Evolutionary conservation across 2,888 invertebrate species (phyloP), one percentile per base, ranked within the genome.

Genomic region (Drosophila seclusa): DNA sequence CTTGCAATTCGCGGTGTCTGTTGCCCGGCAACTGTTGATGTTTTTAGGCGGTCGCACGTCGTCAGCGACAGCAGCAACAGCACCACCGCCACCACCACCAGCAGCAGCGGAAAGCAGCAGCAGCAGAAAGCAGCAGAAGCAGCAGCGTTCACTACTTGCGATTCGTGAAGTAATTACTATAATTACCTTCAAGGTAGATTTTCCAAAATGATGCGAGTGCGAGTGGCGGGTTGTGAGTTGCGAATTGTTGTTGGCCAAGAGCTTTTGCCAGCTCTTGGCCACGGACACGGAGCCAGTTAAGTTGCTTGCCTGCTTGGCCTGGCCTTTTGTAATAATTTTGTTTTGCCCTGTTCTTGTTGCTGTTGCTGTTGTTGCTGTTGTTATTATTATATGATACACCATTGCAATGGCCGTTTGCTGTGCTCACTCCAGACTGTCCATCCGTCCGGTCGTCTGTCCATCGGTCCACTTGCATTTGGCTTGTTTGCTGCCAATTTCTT

Each of bases 81-180:
- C 63, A 27, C 31, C 59, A 65, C 73, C 78, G 73, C 54, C 76
- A 62, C 71, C 79, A 63, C 31, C 70, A 66, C 40, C 68, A 57
- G 60, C 81, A 58, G 49, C 67, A 65, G 32, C 32, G 32, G 32
- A 32, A 32, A 65, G 55, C 70, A 64, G 65, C 83, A 68, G 65
- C 82, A 57, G 62, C 73, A 62, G 42, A 67, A 58, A 54, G 58
- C 68, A 60, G 48, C 74, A 78, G 69, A 71, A 73, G 74, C 74
- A 74, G 80, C 89, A 76, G 73, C 84, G 90, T 63, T 88, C 85
- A 90, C 87, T 87, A 87, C 87, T 89, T 91, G 91, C 91, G 89
- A 92, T 91, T 92, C 92, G 92, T 92, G 91, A 91, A 92, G 92
- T 92, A 91, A 91, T 91, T 91, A 92, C 91, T 92, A 90, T 91